Percentiles rank a stretch among this genome's conserved stretches.
phyloP scores from a whole-genome alignment of 2,113 vertebrate genomes.

The Phocoena phocoena region DNA sequence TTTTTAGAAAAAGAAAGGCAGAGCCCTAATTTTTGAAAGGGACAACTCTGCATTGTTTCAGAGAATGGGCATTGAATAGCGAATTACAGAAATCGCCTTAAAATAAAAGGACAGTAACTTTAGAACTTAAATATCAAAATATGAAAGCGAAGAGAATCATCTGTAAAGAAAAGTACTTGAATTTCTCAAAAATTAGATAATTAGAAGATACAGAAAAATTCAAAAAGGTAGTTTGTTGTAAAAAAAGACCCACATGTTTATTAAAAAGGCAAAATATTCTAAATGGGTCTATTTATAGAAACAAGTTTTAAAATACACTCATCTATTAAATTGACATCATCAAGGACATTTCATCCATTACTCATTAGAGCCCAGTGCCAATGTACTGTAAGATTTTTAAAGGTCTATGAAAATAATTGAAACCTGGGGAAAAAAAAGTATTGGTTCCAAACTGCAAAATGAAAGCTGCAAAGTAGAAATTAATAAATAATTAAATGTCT shows the following conservation, averaged over 20 bases:
- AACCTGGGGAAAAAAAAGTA: not conserved
- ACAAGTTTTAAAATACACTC: not conserved
- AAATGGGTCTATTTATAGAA: not conserved
- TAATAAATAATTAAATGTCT: conserved; percentile 50
- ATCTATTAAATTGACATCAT: conserved; percentile 12
- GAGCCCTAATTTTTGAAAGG: not conserved
- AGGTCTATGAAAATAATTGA: conserved; percentile 36
- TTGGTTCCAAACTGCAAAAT: conserved; percentile 32
- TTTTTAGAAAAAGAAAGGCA: not conserved
- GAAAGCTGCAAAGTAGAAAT: conserved; percentile 51
- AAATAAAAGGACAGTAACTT: not conserved
- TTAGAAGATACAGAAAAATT: not conserved
- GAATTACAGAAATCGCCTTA: not conserved
- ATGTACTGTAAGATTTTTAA: not conserved
- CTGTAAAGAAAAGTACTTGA: not conserved
- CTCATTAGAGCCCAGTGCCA: not conserved
- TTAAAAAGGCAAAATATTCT: conserved; percentile 20
- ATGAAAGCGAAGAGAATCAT: not conserved
- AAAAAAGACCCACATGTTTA: not conserved
- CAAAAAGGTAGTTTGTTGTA: not conserved
- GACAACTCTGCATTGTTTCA: not conserved
- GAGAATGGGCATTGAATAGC: not conserved
- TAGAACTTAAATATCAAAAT: conserved; percentile 8
- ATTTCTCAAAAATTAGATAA: not conserved
- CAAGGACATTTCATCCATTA: conserved; percentile 32